Evolutionary conservation across 2,888 invertebrate species (phyloP).

Genomic region (Mythimna impura): DNA sequence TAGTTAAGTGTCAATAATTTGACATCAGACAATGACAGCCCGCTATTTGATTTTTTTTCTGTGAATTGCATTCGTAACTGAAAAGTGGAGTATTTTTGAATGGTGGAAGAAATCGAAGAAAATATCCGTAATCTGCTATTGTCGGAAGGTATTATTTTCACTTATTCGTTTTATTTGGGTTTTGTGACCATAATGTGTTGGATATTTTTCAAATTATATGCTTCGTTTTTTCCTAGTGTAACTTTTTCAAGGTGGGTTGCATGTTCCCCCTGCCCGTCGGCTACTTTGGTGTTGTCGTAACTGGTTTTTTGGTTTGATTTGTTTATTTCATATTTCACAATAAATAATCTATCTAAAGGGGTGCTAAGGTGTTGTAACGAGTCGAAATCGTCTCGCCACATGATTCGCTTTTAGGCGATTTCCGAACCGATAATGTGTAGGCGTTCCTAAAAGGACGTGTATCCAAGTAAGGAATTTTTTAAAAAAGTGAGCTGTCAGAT

Average conservation of each 20-base stretch:
- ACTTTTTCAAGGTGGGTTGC: slow-evolving; percentile 38
- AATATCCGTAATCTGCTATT: slow-evolving; percentile 24
- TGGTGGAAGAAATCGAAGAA: slow-evolving; percentile 31
- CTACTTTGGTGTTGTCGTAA: slow-evolving; percentile 21
- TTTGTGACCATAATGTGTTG: slow-evolving; percentile 28
- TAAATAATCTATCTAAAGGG: slow-evolving; percentile 32
- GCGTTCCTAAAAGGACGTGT: no score
- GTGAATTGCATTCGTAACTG: slow-evolving; percentile 27
- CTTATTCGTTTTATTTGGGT: slow-evolving; percentile 25
- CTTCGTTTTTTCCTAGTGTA: slow-evolving; percentile 23
- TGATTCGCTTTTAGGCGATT: no score
- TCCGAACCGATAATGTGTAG: no score
- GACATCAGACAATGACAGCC: slow-evolving; percentile 28
- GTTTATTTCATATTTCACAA: slow-evolving; percentile 34
- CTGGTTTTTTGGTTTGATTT: slow-evolving; percentile 32
- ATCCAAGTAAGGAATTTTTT: no score
- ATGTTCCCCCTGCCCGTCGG: slow-evolving; percentile 40
- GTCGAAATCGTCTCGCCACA: no score
- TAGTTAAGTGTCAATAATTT: slow-evolving; percentile 33
- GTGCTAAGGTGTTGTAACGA: slow-evolving; percentile 33
- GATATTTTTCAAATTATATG: slow-evolving; percentile 17
- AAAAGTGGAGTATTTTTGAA: slow-evolving; percentile 35
- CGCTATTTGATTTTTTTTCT: slow-evolving; percentile 25
- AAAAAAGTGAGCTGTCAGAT: no score
- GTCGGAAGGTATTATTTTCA: slow-evolving; percentile 25